These are phyloP conservation scores for Cyanoderma ruficeps DNA, from an alignment of 2,113 vertebrate species.

Conservation along the genomic window DNA sequence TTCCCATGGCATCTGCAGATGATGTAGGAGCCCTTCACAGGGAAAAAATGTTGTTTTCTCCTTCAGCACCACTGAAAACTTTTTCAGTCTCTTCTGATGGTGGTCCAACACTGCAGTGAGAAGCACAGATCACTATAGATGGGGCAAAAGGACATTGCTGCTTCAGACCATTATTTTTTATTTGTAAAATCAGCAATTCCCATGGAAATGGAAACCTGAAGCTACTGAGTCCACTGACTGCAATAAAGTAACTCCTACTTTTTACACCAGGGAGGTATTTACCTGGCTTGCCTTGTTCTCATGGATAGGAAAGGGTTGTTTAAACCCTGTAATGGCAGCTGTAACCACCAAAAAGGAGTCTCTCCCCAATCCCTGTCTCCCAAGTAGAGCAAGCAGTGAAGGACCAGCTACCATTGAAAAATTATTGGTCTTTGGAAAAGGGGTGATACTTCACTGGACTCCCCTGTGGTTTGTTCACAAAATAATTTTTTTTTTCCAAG, in stretches of 20 bases:
- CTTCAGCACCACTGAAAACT: constrained; percentile 18
- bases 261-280: background rate
- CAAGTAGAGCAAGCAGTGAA: background rate
- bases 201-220: background rate
- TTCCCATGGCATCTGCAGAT: background rate
- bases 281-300: background rate
- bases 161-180: background rate
- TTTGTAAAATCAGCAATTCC: background rate
- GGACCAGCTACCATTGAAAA: background rate
- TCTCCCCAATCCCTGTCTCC: background rate
- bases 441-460: background rate
- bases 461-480: background rate
- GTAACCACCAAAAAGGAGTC: background rate
- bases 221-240: background rate
- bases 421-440: background rate
- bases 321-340: background rate
- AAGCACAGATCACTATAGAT: background rate
- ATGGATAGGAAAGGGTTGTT: background rate
- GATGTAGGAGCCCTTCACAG: constrained; percentile 14
- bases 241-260: background rate
- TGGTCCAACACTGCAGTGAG: constrained; percentile 33
- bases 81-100: background rate
- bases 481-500: background rate
- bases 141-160: background rate
- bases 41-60: constrained; percentile 62